Conservation (phyloP, 2,113 vertebrate species). For the Podilymbus podiceps region DNA sequence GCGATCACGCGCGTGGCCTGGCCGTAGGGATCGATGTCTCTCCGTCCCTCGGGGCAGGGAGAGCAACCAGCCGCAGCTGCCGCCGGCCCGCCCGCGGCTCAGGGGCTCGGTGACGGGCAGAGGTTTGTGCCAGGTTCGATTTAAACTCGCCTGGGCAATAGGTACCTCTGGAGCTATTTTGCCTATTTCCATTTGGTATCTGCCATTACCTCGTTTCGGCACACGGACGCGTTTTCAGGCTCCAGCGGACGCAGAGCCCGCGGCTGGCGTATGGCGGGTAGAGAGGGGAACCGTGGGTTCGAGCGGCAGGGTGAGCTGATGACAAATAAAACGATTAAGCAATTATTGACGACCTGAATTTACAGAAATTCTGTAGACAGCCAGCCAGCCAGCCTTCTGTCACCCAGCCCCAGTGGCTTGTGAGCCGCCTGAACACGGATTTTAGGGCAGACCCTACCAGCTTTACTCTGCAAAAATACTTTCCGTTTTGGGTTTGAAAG, state of each 20-base stretch:
- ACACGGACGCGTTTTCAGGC: background rate
- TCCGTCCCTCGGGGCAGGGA: too few species aligned
- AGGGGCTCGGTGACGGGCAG: background rate
- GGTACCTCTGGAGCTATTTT: background rate
- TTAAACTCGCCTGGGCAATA: accelerated
- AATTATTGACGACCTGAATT: background rate
- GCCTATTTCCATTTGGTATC: background rate
- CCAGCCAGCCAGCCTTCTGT: accelerated
- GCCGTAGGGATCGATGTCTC: too few species aligned
- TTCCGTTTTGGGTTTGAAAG: background rate
- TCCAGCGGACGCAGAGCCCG: too few species aligned
- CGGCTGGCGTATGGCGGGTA: too few species aligned
- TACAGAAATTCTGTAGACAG: too few species aligned
- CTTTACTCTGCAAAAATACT: accelerated
- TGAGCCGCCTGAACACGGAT: background rate
- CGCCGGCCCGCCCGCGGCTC: background rate
- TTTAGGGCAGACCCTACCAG: background rate
- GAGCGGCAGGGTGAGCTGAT: background rate
- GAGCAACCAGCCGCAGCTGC: too few species aligned
- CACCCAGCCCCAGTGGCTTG: accelerated
- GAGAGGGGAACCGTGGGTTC: too few species aligned
- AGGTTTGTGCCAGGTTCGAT: accelerated
- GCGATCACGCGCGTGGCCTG: background rate
- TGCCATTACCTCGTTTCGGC: background rate
- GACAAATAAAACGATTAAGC: background rate